Evolutionary conservation across 2,797 vertebrate species (phyloP), one percentile per base, ranked within the genome.

Genomic region (Poeciliopsis infans): DNA sequence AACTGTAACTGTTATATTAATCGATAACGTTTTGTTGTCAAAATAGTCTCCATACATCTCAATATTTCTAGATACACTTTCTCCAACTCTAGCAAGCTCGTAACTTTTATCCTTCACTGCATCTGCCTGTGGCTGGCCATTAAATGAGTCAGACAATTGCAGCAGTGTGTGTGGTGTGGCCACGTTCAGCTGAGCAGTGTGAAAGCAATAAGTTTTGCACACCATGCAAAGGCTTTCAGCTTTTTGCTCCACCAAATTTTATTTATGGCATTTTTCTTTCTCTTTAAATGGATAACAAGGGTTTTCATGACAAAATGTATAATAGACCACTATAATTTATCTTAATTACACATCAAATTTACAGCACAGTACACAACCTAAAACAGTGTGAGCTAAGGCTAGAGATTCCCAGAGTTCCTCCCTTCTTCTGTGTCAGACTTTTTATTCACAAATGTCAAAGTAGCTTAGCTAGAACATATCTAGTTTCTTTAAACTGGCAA

Each of bases 401-500:
- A 86, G 87, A 74, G 71, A 64, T 73, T 87, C 75, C 66, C 82
- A 74, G 80, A 86, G 77, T 53, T 74, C 45, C 80, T 57, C 64
- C 57, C 47, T 47, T 59, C 79, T 82, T 80, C 78, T 46, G 72
- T 74, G 74, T 76, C 86, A 89, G 83, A 81, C 73, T 84, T 84
- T 59, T 59, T 70, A 61, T 78, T 78, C 61, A 23, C 77, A 72
- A 85, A 83, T 84, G 79, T 79, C 79, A 83, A 84, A 83, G 76
- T 51, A 41, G 75, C 71, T 84, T 57, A 59, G 23, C 13, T 87
- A 87, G 49, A 23, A 39, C 57, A 43, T 70, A 72, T 13, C 84
- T 91, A 86, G 76, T 87, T 86, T 79, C 57, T 74, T 82, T 92
- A 88, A 89, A 71, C 82, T 82, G 76, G 86, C 69, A 71, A 84